phyloP scores from a whole-genome alignment of 2,797 vertebrate genomes.

The Anisognathus igniventris region DNA sequence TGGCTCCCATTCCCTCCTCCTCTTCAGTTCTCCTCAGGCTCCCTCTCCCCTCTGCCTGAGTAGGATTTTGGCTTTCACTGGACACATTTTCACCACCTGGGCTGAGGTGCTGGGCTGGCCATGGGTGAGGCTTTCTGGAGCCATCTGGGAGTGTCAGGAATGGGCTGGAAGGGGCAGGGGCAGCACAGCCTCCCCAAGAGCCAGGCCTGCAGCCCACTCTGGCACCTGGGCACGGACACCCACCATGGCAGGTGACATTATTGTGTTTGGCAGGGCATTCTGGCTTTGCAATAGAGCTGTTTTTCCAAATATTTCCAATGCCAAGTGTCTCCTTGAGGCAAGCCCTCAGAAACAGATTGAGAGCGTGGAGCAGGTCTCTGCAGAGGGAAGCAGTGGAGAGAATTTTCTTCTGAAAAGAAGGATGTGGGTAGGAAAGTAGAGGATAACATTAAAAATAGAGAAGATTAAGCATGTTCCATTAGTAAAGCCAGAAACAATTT shows the following conservation, averaged over 20 bases:
- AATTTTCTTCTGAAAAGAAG: conserved; percentile 12
- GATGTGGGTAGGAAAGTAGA: conserved; percentile 17
- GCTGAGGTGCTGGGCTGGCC: background rate
- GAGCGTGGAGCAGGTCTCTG: background rate
- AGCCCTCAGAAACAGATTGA: conserved; percentile 30
- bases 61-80: background rate
- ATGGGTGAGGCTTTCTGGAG: rapidly evolving
- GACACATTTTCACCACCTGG: rapidly evolving
- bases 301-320: background rate
- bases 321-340: background rate
- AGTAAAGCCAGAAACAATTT: background rate
- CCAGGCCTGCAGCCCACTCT: background rate
- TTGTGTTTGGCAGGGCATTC: background rate
- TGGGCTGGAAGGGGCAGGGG: rapidly evolving
- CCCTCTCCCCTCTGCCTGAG: rapidly evolving
- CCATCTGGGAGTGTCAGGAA: rapidly evolving
- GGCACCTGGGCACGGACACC: rapidly evolving
- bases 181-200: rapidly evolving
- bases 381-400: background rate
- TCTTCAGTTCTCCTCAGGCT: background rate
- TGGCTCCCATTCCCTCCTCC: background rate
- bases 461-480: conserved; percentile 4
- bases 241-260: background rate
- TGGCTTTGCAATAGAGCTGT: background rate
- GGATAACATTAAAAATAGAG: conserved; percentile 24